A percentile compares a stretch with the other conserved stretches of the same genome.
phyloP scores from a whole-genome alignment of 2,888 invertebrate genomes.

The Uropetala carovei region DNA sequence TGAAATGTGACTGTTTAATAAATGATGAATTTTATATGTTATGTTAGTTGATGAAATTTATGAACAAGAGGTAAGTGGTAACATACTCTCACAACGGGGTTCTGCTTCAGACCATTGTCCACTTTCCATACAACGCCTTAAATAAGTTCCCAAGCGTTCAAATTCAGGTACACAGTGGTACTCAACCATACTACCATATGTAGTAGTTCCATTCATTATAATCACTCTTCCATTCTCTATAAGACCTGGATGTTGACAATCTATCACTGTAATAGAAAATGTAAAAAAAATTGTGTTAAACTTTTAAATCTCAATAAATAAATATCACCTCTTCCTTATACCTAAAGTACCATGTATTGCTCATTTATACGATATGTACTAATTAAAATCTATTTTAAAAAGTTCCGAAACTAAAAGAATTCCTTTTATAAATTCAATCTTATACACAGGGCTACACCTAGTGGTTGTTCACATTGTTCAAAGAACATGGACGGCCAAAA shows the following conservation, averaged over 20 bases:
- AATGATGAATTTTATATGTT: too few relatives aligned
- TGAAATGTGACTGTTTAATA: too few relatives aligned
- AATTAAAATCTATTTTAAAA: too few relatives aligned
- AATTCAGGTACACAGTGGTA: slow-evolving; percentile 93
- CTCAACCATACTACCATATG: slow-evolving; percentile 90
- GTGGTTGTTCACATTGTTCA: too few relatives aligned
- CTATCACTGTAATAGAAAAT: slow-evolving; percentile 81
- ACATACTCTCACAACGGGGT: slow-evolving; percentile 86
- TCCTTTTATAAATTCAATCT: too few relatives aligned
- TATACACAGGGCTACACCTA: too few relatives aligned
- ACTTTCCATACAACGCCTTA: slow-evolving; percentile 89
- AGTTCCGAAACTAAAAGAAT: too few relatives aligned
- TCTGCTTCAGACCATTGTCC: slow-evolving; percentile 93
- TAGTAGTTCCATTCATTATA: slow-evolving; percentile 88
- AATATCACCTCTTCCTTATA: neutral
- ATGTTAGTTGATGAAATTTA: too few relatives aligned
- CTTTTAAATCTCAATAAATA: neutral
- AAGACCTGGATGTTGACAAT: slow-evolving; percentile 87
- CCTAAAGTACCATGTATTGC: too few relatives aligned
- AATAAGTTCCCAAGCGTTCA: slow-evolving; percentile 87
- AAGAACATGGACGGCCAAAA: too few relatives aligned
- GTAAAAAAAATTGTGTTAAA: neutral
- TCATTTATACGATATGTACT: too few relatives aligned
- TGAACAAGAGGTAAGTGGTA: too few relatives aligned
- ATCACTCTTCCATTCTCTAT: slow-evolving; percentile 92